Evolutionary conservation across 2,888 invertebrate species (phyloP), one percentile per base, ranked within the genome.

Genomic region (Napeogenes sylphis): DNA sequence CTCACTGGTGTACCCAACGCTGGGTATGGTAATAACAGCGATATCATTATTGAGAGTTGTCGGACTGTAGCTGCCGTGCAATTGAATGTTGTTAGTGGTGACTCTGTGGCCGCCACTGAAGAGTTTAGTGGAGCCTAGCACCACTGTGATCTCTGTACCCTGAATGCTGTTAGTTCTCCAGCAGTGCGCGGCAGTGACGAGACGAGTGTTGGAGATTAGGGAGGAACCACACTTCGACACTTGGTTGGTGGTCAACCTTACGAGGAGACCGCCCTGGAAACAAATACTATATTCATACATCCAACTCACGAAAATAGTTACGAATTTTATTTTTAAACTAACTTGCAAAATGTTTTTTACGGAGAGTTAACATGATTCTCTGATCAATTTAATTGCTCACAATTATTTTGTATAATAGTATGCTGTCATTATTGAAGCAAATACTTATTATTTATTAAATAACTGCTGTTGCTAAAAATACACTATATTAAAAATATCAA

Each of bases 141-240:
- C 78, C 13, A 77, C 68, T 6, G 65, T 61, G 66, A 79, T 71
- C 58, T 70, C 68, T 10, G 70, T 60, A 4, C 79, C 82, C 62
- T 75, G 76, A 62, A 70, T 66, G 51, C 65, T 55, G 1, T 68
- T 65, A 61, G 72, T 70, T 10, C 59, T 66, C 79, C 80, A 79
- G 70, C 79, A 80, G 71, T 79, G 79, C 45, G 76, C 79, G 2
- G 78, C 78, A 30, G 76, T 77, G 56, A 76, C 68, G 14, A 69
- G 47, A 13, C 70, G 70, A 1, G 66, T 73, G 71, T 75, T 73
- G 55, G 71, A 57, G 45, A 81, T 6, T 10, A 51, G 51, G 2
- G 51, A 51, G 51, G 51, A 51, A 30, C 51, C 51, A 30, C 51
- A 51, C 21, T 80, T 71, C 0, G 77, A 77, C 1, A 70, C 70